Conservation (phyloP, 2,113 vertebrate genomes). For the Salvelinus namaycush region DNA sequence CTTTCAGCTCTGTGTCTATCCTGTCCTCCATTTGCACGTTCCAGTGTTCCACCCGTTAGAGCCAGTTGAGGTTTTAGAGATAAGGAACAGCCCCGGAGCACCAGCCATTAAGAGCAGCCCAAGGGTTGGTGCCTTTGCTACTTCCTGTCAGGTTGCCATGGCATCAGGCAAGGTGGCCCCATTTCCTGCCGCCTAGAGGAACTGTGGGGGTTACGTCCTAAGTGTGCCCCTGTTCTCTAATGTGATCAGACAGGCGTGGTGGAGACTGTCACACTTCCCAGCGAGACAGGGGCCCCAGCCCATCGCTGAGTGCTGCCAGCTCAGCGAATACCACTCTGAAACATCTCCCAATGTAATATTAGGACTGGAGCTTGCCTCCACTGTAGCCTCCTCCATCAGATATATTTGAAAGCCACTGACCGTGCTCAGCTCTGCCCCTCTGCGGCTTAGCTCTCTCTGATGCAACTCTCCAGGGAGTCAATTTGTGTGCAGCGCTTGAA, state of each 20-base stretch:
- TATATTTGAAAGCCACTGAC: no score
- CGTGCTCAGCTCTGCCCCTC: neutral
- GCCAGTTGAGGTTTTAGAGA: no score
- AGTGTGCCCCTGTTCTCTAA: slow-evolving; percentile 38
- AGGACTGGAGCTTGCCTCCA: neutral
- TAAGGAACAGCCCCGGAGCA: neutral
- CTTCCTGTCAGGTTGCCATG: slow-evolving; percentile 62
- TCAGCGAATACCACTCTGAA: neutral
- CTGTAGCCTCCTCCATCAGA: neutral
- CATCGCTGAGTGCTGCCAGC: slow-evolving; percentile 9
- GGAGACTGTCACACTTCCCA: slow-evolving; percentile 40
- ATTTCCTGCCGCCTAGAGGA: slow-evolving; percentile 44
- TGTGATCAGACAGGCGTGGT: slow-evolving; percentile 55
- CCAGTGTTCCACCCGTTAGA: no score
- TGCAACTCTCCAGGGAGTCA: slow-evolving; percentile 38
- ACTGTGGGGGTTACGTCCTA: slow-evolving; percentile 40
- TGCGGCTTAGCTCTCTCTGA: neutral
- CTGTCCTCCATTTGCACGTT: no score
- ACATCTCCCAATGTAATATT: neutral
- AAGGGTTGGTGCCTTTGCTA: slow-evolving; percentile 39
- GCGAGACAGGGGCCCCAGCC: slow-evolving; percentile 11
- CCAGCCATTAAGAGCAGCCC: slow-evolving; percentile 25
- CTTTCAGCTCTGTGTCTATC: no score
- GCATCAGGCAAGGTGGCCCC: slow-evolving; percentile 57
- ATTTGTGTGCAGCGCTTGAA: slow-evolving; percentile 46